Conservation (phyloP, 2,888 invertebrate genomes). For the Noctuana brunneofusca region DNA sequence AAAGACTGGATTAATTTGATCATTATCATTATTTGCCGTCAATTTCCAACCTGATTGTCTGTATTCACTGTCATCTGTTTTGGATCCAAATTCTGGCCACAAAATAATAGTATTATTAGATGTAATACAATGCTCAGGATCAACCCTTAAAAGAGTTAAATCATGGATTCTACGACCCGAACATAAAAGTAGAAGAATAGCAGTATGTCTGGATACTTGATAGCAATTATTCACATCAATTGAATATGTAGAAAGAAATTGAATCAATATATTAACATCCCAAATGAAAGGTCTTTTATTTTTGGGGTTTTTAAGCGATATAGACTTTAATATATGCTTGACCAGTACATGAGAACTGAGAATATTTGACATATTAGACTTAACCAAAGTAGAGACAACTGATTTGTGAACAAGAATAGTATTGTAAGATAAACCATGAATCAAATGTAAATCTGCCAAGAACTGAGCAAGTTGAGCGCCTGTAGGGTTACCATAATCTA, state of each 20-base stretch:
- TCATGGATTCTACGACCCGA: not conserved
- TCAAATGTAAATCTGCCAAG: not conserved
- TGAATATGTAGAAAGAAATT: not conserved
- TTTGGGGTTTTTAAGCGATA: slow-evolving; percentile 1
- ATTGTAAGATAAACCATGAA: not conserved
- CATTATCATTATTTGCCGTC: not conserved
- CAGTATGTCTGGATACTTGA: not conserved
- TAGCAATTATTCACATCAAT: not conserved
- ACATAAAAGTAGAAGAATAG: not conserved
- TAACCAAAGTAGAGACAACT: not conserved
- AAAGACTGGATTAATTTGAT: too few species aligned
- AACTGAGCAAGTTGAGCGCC: not conserved
- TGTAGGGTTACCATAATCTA: not conserved
- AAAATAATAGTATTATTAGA: not conserved
- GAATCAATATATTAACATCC: not conserved
- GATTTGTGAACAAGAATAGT: not conserved
- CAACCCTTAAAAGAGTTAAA: not conserved
- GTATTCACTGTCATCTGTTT: not conserved
- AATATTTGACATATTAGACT: not conserved
- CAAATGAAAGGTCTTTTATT: not conserved
- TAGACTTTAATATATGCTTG: not conserved
- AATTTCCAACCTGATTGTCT: not conserved
- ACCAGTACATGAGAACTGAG: not conserved
- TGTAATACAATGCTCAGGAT: not conserved
- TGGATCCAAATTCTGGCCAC: not conserved